These are phyloP conservation scores for Cryptocephalus moraei DNA, from an alignment of 2,888 invertebrate genomes.

Conservation along the genomic window DNA sequence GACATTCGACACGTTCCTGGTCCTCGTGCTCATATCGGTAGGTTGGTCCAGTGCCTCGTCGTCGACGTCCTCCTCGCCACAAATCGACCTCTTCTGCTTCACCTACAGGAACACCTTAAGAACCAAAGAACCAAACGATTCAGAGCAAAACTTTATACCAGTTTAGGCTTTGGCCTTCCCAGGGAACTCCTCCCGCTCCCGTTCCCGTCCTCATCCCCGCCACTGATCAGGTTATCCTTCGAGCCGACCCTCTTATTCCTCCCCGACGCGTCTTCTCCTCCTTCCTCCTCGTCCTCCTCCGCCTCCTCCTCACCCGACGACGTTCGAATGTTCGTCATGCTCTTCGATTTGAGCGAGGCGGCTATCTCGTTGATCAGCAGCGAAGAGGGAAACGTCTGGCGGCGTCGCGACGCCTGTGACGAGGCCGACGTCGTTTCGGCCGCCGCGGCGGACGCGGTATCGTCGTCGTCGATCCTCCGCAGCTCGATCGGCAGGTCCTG, in stretches of 20 bases:
- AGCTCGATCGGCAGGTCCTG: slow-evolving; percentile 84
- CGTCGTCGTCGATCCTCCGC: slow-evolving; percentile 62
- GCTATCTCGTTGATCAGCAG: slow-evolving; percentile 36
- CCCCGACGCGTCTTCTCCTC: neutral
- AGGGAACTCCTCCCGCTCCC: neutral
- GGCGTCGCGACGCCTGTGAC: slow-evolving; percentile 38
- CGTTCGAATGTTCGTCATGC: slow-evolving; percentile 73
- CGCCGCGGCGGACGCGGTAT: slow-evolving; percentile 4
- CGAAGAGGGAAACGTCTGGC: slow-evolving; percentile 43
- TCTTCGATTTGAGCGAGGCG: slow-evolving; percentile 63
- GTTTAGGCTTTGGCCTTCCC: slow-evolving; percentile 40
- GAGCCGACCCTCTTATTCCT: neutral
- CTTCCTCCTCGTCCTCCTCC: neutral
- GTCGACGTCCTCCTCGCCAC: slow-evolving; percentile 64
- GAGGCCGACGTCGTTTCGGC: too few relatives aligned
- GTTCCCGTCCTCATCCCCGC: slow-evolving; percentile 1
- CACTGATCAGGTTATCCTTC: neutral
- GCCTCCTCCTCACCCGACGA: slow-evolving; percentile 47
- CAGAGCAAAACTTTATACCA: too few relatives aligned
- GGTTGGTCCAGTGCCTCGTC: slow-evolving; percentile 55
- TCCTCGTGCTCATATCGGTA: slow-evolving; percentile 55
- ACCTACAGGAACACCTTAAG: slow-evolving; percentile 24
- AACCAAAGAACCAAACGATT: too few relatives aligned
- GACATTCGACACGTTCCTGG: slow-evolving; percentile 46
- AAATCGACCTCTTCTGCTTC: slow-evolving; percentile 78